phyloP scores from a whole-genome alignment of 2,888 invertebrate species.

The Trachelus iudaicus region DNA sequence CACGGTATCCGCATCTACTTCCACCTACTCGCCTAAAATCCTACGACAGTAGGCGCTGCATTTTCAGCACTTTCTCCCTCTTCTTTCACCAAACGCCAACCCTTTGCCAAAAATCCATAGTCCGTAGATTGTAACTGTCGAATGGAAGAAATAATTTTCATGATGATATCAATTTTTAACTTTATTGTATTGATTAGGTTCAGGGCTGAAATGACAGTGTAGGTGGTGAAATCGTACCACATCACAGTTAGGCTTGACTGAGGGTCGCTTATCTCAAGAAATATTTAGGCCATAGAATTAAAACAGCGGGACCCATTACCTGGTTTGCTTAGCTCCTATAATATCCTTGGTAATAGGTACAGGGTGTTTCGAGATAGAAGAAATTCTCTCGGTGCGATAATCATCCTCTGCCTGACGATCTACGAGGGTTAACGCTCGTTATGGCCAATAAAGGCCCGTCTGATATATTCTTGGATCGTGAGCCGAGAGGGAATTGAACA shows the following conservation, averaged over 20 bases:
- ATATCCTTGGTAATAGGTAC: neutral
- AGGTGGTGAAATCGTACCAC: neutral
- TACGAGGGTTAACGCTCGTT: neutral
- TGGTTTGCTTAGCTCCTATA: neutral
- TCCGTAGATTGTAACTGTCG: neutral
- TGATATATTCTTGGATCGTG: neutral
- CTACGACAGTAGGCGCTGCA: constrained; percentile 26
- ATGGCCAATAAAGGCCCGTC: neutral
- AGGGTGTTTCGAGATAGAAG: neutral
- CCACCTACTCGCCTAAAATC: neutral
- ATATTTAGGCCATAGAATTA: neutral
- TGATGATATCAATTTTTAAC: neutral
- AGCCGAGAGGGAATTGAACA: neutral
- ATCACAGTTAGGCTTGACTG: neutral
- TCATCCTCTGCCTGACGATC: neutral
- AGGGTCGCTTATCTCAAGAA: neutral
- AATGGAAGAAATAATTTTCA: neutral
- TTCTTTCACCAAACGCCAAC: neutral
- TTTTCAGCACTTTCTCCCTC: constrained; percentile 24
- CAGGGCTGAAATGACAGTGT: neutral
- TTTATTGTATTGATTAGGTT: neutral
- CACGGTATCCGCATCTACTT: constrained; percentile 20
- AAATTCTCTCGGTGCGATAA: neutral
- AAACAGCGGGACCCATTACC: neutral
- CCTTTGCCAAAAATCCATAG: neutral